Base-by-base conservation (phyloP, 2,797 vertebrate species). In the Valencia hispanica region DNA sequence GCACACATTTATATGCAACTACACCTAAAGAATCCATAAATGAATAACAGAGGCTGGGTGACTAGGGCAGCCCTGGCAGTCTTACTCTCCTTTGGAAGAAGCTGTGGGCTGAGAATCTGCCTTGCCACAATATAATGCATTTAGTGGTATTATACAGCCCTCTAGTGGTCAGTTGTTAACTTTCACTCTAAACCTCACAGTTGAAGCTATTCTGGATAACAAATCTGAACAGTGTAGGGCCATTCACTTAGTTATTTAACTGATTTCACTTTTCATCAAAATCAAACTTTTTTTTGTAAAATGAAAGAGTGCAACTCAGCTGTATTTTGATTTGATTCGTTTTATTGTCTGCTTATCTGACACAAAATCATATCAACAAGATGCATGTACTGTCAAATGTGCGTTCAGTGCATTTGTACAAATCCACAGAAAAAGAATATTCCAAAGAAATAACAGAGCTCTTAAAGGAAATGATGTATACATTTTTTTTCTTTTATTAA, bases 81-180 rank as follows among this genome's bases (percentile, higher is more conserved):
- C 59, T 15, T 3, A 32, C 30, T 59, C 15, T 61, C 27, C 55
- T 59, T 30, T 7, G 47, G 47, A 32, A 17, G 4, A 27, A 30
- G 27, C 27, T 59, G 15, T 32, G 5, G 4, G 27, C 15, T 61
- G 30, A 18, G 15, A 61, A 10, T 34, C 55, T 32, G 17, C 2
- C 5, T 48, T 12, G 20, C 11, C 17, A 3, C 43, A 20, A 45
- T 4, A 17, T 18, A 10, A 9, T 41, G 48, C 2, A 73, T 80
- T 74, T 36, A 22, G 70, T 82, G 70, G 78, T 82, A 2, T 82
- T 2, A 18, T 74, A 41, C 0, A 2, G 76, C 87, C 87, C 88
- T 79, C 89, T 85, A 43, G 81, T 85, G 87, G 88, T 30, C 0
- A 22, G 0, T 22, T 70, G 5, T 47, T 22, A 9, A 45, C 22